A percentile compares a stretch with the other conserved stretches of the same genome.
Conservation (phyloP, 2,797 vertebrate genomes). For the Schizothorax lantsangensis region DNA sequence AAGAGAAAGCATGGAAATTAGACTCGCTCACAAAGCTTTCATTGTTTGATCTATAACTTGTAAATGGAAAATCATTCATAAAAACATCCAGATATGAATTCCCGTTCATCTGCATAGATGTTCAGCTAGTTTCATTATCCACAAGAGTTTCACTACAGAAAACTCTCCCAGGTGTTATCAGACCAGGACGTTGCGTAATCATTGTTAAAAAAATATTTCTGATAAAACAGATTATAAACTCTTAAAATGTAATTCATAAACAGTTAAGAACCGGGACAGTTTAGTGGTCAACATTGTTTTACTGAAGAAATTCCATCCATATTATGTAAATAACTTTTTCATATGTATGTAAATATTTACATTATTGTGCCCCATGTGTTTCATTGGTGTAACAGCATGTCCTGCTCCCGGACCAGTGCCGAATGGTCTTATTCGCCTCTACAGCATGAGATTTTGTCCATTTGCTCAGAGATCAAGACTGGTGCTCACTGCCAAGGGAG, state of each 20-base stretch:
- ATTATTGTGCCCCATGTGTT: neutral
- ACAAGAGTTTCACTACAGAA: neutral
- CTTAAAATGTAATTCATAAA: neutral
- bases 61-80: neutral
- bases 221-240: neutral
- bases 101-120: neutral
- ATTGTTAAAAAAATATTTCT: neutral
- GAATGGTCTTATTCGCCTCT: constrained; percentile 82
- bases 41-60: neutral
- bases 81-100: neutral
- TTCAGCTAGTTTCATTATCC: neutral
- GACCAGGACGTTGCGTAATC: neutral
- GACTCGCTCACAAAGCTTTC: neutral
- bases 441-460: constrained; percentile 96
- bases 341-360: neutral
- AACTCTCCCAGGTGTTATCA: neutral
- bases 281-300: neutral
- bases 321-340: neutral
- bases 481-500: constrained; percentile 87
- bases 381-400: constrained; percentile 74
- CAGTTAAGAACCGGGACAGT: neutral
- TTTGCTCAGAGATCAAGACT: constrained; percentile 87
- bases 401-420: constrained; percentile 83
- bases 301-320: neutral
- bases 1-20: constrained; percentile 36